These are phyloP conservation scores for Zaprionus africanus DNA, from an alignment of 1,140 invertebrate genomes.

Conservation along the genomic window DNA sequence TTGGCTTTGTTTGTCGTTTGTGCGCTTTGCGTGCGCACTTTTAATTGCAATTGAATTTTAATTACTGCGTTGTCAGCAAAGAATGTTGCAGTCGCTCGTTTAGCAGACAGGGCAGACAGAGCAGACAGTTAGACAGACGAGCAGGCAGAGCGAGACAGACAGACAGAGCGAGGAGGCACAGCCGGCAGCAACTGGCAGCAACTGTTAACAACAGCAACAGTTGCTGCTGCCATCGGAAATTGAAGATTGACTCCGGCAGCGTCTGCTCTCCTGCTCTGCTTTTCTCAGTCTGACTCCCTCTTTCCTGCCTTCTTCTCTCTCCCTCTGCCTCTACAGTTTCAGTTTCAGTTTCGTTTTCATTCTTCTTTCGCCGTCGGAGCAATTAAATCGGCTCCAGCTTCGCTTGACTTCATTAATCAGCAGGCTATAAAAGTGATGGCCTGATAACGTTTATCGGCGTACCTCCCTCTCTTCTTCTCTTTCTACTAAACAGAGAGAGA, in stretches of 20 bases:
- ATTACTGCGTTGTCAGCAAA: slow-evolving; percentile 83
- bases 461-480: background rate
- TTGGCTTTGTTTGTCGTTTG: slow-evolving; percentile 69
- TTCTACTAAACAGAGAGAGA: no score
- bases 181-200: slow-evolving; percentile 7
- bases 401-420: slow-evolving; percentile 70
- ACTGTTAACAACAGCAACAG: slow-evolving; percentile 17
- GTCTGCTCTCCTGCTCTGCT: slow-evolving; percentile 6
- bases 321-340: slow-evolving; percentile 9
- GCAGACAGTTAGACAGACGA: slow-evolving; percentile 37
- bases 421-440: slow-evolving; percentile 72
- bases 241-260: slow-evolving; percentile 16
- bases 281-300: background rate
- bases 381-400: slow-evolving; percentile 73
- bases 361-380: slow-evolving; percentile 65
- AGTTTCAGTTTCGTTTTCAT: slow-evolving; percentile 40
- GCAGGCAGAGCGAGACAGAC: slow-evolving; percentile 3
- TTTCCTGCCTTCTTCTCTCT: background rate
- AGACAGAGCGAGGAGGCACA: slow-evolving; percentile 35
- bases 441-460: slow-evolving; percentile 73
- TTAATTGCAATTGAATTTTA: slow-evolving; percentile 84
- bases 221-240: slow-evolving; percentile 44
- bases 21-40: slow-evolving; percentile 79
- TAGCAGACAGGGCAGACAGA: slow-evolving; percentile 65
- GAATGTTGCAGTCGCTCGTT: slow-evolving; percentile 73